Conservation (phyloP, 1,140 invertebrate species). For the Psilanteris sp. region DNA sequence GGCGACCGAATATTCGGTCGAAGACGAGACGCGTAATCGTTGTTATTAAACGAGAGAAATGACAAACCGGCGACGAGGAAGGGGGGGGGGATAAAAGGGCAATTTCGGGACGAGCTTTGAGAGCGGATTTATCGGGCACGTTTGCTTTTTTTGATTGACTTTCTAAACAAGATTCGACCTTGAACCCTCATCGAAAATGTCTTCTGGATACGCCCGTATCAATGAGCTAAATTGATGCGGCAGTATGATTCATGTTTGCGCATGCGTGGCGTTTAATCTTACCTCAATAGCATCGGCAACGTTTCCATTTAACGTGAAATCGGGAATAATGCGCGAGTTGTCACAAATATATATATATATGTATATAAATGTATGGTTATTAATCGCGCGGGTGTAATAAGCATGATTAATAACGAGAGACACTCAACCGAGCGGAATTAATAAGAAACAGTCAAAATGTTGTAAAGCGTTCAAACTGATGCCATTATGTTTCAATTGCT, state of each 20-base stretch:
- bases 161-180: conserved; percentile 18
- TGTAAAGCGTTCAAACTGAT: no score
- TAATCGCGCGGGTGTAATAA: no score
- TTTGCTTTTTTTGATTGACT: neutral
- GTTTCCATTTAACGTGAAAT: conserved; percentile 34
- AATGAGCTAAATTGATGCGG: conserved; percentile 47
- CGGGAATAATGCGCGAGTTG: conserved; percentile 2
- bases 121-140: no score
- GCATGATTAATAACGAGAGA: no score
- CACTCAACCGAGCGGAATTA: no score
- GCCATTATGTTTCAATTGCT: no score
- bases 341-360: conserved; percentile 17
- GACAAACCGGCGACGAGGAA: no score
- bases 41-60: neutral
- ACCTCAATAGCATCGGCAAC: conserved; percentile 9
- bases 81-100: no score
- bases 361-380: no score
- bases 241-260: conserved; percentile 18
- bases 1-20: conserved; percentile 8
- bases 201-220: conserved; percentile 56
- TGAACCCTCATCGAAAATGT: conserved; percentile 37
- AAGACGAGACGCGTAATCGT: conserved; percentile 9
- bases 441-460: no score
- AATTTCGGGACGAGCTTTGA: no score
- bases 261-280: conserved; percentile 47